Base-by-base conservation (phyloP, 2,113 vertebrate species). In the Xenotilapia flavipinnis region DNA sequence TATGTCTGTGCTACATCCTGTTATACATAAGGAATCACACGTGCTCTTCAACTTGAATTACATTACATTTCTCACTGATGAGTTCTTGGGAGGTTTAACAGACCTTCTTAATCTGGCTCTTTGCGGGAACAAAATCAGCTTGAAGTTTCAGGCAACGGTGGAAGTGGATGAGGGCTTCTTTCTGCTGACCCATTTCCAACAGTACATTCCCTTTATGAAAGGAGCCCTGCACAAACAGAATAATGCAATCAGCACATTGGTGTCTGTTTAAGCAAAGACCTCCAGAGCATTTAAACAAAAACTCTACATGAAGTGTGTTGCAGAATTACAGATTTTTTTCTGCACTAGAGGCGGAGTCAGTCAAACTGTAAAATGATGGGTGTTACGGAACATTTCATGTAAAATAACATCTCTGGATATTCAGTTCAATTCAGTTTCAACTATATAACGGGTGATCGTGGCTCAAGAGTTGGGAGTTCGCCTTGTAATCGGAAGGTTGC, bases 191-290 rank as follows among this genome's bases (percentile, higher is more conserved):
- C 96, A 98, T 96, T 88, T 97, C 95, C 94, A 97, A 90, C 77
- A 98, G 95, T 9, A 97, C 95, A 87, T 96, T 97, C 89, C 97
- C 98, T 95, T 98, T 98, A 86, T 94, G 96, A 94, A 97, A 98
- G 87, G 97, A 97, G 65, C 93, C 96, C 98, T 98, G 93, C 15
- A 87, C 21, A 92, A 23, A 90, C 8, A 86, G 23, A 89, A 45
- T 3, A 23, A 40, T 7, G 13, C 21, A n/a, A 83, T 89, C 80
- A 87, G 81, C 28, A 53, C 51, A 73, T n/a, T 9, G 14, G 80
- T 70, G 49, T 31, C 28, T 81, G 86, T n/a, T 3, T 17, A 53
- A 23, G 14, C 9, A 47, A 40, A 53, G 3, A 54, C 13, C 10
- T n/a, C 40, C 70, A 86, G 7, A 45, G 26, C 4, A 4, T 7